Evolutionary conservation across 2,797 vertebrate species (phyloP).

Genomic region (Oreochromis mossambicus): DNA sequence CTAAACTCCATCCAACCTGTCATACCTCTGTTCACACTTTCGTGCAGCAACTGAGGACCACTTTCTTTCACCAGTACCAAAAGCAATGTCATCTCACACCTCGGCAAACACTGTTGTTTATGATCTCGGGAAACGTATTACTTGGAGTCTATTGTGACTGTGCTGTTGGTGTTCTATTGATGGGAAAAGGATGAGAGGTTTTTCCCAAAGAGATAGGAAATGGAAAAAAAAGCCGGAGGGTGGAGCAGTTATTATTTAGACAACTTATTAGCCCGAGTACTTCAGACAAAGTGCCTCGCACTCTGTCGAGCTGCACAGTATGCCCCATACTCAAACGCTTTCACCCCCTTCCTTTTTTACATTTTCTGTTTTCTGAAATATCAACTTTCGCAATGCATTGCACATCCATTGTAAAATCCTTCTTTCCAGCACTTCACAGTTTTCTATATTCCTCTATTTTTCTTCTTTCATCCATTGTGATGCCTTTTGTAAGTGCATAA

Average conservation of each 20-base stretch:
- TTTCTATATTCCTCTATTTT: slow-evolving; percentile 3
- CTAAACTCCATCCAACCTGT: slow-evolving; percentile 7
- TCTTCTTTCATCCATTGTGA: neutral
- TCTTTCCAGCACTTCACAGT: neutral
- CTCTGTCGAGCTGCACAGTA: slow-evolving; percentile 2
- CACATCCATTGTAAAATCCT: neutral
- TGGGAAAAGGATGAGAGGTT: slow-evolving; percentile 9
- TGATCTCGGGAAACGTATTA: neutral
- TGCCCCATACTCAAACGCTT: neutral
- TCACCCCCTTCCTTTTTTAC: neutral
- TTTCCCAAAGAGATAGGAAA: slow-evolving; percentile 2
- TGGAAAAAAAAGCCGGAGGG: neutral
- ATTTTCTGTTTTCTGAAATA: neutral
- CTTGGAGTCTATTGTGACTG: neutral
- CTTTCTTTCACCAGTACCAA: neutral
- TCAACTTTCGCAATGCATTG: neutral
- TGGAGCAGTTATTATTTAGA: slow-evolving; percentile 44
- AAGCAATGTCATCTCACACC: neutral
- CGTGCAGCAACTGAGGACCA: slow-evolving; percentile 3
- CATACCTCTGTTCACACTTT: neutral
- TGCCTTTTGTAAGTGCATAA: neutral
- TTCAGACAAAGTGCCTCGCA: slow-evolving; percentile 38
- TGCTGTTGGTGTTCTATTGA: neutral
- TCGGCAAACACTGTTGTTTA: neutral
- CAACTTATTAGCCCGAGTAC: slow-evolving; percentile 38